Evolutionary conservation across 2,888 invertebrate genomes (phyloP).

Genomic region (Lepidochitona cinerea): DNA sequence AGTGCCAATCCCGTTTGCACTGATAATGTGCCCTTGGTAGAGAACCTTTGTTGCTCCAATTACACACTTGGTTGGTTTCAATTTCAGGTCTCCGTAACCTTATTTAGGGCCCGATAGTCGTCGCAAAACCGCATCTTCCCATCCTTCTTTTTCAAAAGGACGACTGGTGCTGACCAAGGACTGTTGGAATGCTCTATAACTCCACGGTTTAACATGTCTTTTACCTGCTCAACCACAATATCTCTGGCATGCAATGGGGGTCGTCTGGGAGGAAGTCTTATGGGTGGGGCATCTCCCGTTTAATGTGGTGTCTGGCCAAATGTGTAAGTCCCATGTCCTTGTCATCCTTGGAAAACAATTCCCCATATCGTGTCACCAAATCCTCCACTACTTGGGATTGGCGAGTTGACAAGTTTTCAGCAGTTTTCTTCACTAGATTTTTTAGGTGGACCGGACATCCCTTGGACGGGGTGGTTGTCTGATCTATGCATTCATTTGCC

Average conservation of each 20-base stretch:
- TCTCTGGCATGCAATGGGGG: not conserved
- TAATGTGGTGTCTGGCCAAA: too few species aligned
- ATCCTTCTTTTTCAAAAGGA: constrained; percentile 10
- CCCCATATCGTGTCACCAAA: too few species aligned
- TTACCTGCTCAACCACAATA: not conserved
- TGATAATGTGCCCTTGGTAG: constrained; percentile 25
- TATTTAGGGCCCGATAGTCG: constrained; percentile 11
- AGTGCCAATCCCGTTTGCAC: constrained; percentile 13
- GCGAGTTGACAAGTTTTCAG: too few species aligned
- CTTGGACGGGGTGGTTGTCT: too few species aligned
- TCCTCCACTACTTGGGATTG: too few species aligned
- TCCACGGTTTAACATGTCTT: not conserved
- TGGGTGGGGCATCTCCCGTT: constrained; percentile 7
- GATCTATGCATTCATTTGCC: too few species aligned
- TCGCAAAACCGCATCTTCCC: constrained; percentile 11
- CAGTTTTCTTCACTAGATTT: too few species aligned
- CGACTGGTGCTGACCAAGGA: constrained; percentile 4
- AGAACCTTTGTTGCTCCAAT: constrained; percentile 16
- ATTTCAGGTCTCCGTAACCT: not conserved
- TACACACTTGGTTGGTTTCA: not conserved
- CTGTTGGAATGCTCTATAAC: constrained; percentile 1
- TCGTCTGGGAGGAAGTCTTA: not conserved
- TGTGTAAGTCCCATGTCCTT: too few species aligned
- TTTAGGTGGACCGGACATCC: too few species aligned
- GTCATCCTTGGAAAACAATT: too few species aligned